Evolutionary conservation across 1,140 invertebrate species (phyloP), one percentile per base, ranked within the genome.

Genomic region (Drosophila tsacasi): DNA sequence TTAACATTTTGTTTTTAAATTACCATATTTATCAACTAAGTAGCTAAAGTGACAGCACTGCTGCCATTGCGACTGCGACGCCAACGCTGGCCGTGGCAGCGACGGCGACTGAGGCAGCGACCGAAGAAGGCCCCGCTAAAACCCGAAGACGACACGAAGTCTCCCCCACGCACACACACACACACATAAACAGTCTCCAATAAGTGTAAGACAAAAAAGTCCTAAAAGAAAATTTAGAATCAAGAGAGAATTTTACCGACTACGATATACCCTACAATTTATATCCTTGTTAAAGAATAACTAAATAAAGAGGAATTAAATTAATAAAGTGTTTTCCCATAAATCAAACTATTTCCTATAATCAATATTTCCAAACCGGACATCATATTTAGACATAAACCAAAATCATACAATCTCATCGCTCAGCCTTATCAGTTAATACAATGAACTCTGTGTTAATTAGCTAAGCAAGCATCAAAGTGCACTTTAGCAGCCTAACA

Each of bases 81-180:
- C 50, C 61, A 35, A 19, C 73, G 64, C 25, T 61, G 64, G 39
- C 68, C n/a, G 65, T 46, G 47, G 30, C 68, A 32, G 50, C 42
- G 47, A 23, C 49, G 37, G 65, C 30, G 46, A 55, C 72, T 32
- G 58, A 21, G 60, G 52, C 76, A 50, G 62, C 39, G 46, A 30
- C 21, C 12, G 25, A 89, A 89, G 81, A 87, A 74, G 84, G 73
- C 68, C 77, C 81, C 77, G 12, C 63, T 15, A 55, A 69, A 59
- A n/a, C 40, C 65, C 84, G 84, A 87, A 87, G 84, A 80, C 63
- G 69, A 65, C 66, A 62, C 84, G 84, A 87, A 89, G 65, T 79
- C 19, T 21, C 44, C 58, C 54, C 57, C 49, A 40, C 57, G 21
- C 72, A 54, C 74, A 76, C 74, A 76, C 72, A 75, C 44, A 66